phyloP scores from a whole-genome alignment of 2,888 invertebrate species.

The Chydorus sphaericus region DNA sequence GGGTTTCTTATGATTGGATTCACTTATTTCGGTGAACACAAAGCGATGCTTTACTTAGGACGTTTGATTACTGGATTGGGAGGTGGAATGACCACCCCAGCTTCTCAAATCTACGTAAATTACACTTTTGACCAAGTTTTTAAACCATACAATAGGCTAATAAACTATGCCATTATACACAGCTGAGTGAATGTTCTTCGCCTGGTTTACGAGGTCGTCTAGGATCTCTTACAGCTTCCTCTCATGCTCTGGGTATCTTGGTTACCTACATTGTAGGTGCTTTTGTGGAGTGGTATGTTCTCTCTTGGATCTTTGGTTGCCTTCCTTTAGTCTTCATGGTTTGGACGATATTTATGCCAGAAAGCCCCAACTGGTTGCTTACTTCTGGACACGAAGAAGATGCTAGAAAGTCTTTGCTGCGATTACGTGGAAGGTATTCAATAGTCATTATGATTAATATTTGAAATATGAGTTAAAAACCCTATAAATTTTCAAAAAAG shows the following conservation, averaged over 20 bases:
- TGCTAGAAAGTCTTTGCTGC: conserved; percentile 59
- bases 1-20: conserved; percentile 14
- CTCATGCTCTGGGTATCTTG: conserved; percentile 41
- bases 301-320: conserved; percentile 62
- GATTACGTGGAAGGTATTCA: conserved; percentile 54
- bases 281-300: conserved; percentile 58
- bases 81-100: conserved; percentile 15
- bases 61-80: conserved; percentile 16
- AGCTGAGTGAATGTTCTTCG: conserved; percentile 17
- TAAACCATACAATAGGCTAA: no score
- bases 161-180: not conserved
- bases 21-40: conserved; percentile 4
- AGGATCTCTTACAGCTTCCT: conserved; percentile 14
- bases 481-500: no score
- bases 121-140: not conserved
- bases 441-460: no score
- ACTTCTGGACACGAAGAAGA: conserved; percentile 57
- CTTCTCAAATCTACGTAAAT: conserved; percentile 16
- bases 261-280: conserved; percentile 63
- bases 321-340: conserved; percentile 63
- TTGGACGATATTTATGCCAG: conserved; percentile 68
- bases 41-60: conserved; percentile 14
- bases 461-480: no score
- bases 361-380: conserved; percentile 83
- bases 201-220: conserved; percentile 16